phyloP scores from a whole-genome alignment of 1,140 invertebrate species.

The Neuroterus valhalla region DNA sequence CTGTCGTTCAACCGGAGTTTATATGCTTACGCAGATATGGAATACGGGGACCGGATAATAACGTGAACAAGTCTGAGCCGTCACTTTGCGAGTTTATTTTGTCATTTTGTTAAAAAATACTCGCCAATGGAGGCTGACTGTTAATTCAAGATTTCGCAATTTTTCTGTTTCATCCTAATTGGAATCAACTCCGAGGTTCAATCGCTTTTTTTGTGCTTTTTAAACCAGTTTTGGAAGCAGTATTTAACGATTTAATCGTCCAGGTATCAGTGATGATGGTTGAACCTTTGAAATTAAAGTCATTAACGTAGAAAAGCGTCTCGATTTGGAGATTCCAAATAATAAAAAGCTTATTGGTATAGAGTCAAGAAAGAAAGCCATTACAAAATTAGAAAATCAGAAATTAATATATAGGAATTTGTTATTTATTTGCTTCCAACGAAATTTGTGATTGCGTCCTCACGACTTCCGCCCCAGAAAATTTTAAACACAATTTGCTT shows the following conservation, averaged over 20 bases:
- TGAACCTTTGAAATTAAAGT: neutral
- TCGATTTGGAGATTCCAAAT: no score
- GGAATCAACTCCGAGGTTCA: slow-evolving; percentile 9
- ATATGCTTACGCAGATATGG: neutral
- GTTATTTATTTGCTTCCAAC: no score
- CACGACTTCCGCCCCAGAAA: no score
- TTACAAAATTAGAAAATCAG: no score
- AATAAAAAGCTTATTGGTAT: no score
- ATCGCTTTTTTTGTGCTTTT: slow-evolving; percentile 7
- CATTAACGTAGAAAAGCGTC: no score
- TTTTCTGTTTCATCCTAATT: slow-evolving; percentile 6
- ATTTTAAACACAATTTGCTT: no score
- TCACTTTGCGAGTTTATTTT: slow-evolving; percentile 18
- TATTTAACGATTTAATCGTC: slow-evolving; percentile 12
- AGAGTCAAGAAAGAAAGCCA: no score
- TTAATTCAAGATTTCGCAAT: neutral
- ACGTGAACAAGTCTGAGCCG: neutral
- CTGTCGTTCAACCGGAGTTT: slow-evolving; percentile 1
- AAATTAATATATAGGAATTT: no score
- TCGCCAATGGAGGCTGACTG: slow-evolving; percentile 6
- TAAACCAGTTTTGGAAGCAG: neutral
- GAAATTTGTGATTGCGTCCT: no score
- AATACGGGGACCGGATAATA: neutral
- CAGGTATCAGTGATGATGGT: neutral
- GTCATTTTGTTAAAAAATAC: slow-evolving; percentile 4